Evolutionary conservation across 2,113 vertebrate genomes (phyloP), one percentile per base, ranked within the genome.

Genomic region (Triplophysa tibetana): DNA sequence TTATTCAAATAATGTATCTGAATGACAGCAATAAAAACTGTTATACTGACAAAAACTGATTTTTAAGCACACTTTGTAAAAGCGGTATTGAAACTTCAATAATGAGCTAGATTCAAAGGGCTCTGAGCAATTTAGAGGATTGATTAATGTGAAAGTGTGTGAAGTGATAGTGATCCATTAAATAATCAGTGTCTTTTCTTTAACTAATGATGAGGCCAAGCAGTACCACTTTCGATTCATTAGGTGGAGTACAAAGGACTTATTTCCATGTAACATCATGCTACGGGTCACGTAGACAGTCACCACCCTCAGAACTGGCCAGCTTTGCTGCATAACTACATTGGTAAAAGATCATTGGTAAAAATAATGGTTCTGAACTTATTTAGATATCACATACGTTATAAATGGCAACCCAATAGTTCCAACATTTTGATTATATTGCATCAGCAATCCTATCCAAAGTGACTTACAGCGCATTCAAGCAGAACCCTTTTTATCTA

Each of bases 181-280:
- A 19, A 45, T 48, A 54, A 64, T 77, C 62, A 66, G 75, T 64
- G 23, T 65, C 41, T 63, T 48, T 75, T 63, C 56, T 75, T 75
- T 75, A 75, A 60, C 70, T 74, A 74, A 75, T 63, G 21, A 75
- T 75, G 41, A 50, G 43, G 43, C 73, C 60, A 63, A 60, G 38
- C 23, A 19, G 60, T 48, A 48, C 43, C 60, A 60, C 70, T 75
- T n/a, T 63, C 29, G 10, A 63, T 63, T 63, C 73, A 75, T 75
- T 63, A 50, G 56, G 50, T 74, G 54, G n/a, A 60, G 33, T 61
- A 74, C 70, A 74, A 61, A 60, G 58, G 54, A 74, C 33, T 73
- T 54, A 43, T 60, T 73, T 56, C 33, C 60, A 10, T 73, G 52
- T 60, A 54, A 73, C 52, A 60, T n/a, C n/a, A n/a, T n/a, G 29